A percentile compares a stretch with the other conserved stretches of the same genome.
Evolutionary conservation across 2,797 vertebrate species (phyloP).

Genomic region (Tamandua tetradactyla): DNA sequence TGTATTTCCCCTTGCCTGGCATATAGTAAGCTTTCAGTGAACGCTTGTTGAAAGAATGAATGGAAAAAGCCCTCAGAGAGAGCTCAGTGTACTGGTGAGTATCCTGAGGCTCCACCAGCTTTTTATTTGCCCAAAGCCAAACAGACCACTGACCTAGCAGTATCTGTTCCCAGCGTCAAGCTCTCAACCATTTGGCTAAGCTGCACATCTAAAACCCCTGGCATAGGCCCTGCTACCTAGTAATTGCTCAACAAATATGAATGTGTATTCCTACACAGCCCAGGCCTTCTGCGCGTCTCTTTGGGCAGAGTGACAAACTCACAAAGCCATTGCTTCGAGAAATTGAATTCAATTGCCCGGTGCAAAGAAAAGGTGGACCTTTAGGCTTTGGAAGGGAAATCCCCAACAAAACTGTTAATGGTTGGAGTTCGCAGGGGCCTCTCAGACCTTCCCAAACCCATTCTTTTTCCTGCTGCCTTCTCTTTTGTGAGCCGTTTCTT

Average conservation of each 20-base stretch:
- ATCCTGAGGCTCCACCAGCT: neutral
- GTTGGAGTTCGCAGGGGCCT: conserved; percentile 35
- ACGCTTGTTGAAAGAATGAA: conserved; percentile 21
- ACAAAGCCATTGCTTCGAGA: neutral
- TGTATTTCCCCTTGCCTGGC: neutral
- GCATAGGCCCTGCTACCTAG: neutral
- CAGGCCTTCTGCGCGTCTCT: conserved; percentile 9
- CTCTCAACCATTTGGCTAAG: neutral
- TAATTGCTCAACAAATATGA: conserved; percentile 29
- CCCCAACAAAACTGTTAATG: neutral
- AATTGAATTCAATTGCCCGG: conserved; percentile 20
- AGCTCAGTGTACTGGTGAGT: conserved; percentile 1
- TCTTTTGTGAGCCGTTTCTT: conserved; percentile 60
- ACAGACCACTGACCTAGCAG: neutral
- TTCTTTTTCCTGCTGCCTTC: conserved; percentile 50
- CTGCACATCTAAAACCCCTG: neutral
- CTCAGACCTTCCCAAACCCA: neutral
- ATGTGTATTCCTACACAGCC: neutral
- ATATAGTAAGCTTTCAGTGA: neutral
- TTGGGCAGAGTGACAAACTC: conserved; percentile 17
- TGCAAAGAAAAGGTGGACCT: neutral
- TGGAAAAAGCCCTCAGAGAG: neutral
- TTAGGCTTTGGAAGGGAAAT: conserved; percentile 45
- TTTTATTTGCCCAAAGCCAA: neutral
- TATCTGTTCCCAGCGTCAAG: neutral